Conservation (phyloP, 2,113 vertebrate species). For the Zosterops borbonicus region DNA sequence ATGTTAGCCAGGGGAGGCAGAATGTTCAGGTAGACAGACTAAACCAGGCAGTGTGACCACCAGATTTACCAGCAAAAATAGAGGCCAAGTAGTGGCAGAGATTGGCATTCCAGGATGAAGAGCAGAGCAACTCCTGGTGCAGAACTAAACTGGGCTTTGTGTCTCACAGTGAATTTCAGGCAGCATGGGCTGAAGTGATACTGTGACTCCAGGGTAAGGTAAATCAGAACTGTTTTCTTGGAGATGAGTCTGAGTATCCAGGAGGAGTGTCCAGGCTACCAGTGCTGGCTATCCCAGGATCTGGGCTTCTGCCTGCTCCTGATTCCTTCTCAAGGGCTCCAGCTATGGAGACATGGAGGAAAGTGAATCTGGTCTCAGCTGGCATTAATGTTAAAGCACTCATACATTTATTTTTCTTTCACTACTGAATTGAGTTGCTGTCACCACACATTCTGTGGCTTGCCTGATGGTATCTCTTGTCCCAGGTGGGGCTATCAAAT, state of each 20-base stretch:
- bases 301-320: neutral
- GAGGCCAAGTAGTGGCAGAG: neutral
- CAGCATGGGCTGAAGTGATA: neutral
- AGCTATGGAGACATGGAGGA: neutral
- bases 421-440: neutral
- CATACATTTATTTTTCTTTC: neutral
- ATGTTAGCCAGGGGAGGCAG: fast-evolving
- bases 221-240: neutral
- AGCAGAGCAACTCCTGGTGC: neutral
- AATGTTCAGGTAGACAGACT: neutral
- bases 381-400: neutral
- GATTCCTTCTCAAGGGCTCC: neutral
- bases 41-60: neutral
- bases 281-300: neutral
- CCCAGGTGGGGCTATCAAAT: neutral
- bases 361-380: neutral
- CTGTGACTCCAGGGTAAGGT: neutral
- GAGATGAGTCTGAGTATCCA: neutral
- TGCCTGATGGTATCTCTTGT: neutral
- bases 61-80: neutral
- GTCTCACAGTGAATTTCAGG: neutral
- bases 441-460: neutral
- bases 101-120: neutral
- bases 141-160: neutral
- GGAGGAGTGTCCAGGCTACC: neutral